Percentiles rank a stretch among this genome's conserved stretches.
Evolutionary conservation across 2,113 vertebrate genomes (phyloP).

Genomic region (Notechis scutatus): DNA sequence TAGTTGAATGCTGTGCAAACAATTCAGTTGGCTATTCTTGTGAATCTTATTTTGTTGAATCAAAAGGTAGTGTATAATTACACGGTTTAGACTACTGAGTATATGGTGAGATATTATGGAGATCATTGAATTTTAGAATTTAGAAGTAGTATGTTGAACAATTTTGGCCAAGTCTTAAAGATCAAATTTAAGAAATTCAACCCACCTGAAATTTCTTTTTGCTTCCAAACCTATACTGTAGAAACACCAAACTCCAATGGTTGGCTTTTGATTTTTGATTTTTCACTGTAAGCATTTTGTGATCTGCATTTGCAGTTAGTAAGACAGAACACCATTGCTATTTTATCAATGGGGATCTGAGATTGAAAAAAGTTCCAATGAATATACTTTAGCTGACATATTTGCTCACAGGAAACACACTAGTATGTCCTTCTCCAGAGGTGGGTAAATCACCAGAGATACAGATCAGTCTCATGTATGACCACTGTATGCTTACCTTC

Average conservation of each 20-base stretch:
- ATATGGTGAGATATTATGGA: not conserved
- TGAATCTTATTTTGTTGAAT: slow-evolving; percentile 55
- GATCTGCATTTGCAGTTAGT: not conserved
- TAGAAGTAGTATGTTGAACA: not conserved
- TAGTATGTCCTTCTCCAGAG: not conserved
- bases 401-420: not conserved
- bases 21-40: slow-evolving; percentile 73
- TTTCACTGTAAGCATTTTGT: not conserved
- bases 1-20: slow-evolving; percentile 73
- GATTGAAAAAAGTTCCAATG: not conserved
- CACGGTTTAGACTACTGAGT: too few species aligned
- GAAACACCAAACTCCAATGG: not conserved
- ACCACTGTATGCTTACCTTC: not conserved
- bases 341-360: not conserved
- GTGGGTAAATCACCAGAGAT: not conserved
- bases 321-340: not conserved
- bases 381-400: not conserved
- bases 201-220: not conserved
- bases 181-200: not conserved
- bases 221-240: not conserved
- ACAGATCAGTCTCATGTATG: not conserved
- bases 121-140: not conserved
- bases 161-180: not conserved
- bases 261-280: not conserved
- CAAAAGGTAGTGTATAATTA: slow-evolving; percentile 55